Percentiles rank a stretch among this genome's conserved stretches.
phyloP scores from a whole-genome alignment of 2,797 vertebrate genomes.

The Lepus townsendii region DNA sequence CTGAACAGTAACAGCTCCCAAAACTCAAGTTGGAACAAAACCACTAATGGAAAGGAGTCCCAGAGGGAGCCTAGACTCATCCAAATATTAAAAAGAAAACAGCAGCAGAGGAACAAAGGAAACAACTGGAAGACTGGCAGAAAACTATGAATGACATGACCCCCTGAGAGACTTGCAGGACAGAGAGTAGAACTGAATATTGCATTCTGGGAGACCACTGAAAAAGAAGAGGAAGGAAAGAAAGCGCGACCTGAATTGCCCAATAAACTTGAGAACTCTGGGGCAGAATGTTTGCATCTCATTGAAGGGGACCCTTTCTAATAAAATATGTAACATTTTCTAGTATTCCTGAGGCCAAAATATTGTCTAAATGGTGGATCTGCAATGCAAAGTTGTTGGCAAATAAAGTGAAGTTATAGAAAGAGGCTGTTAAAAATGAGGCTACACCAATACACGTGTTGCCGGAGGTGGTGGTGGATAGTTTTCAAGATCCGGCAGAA shows the following conservation, averaged over 20 bases:
- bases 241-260: slow-evolving; percentile 86
- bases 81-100: slow-evolving; percentile 40
- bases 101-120: slow-evolving; percentile 86
- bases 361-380: slow-evolving; percentile 95
- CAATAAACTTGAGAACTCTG: slow-evolving; percentile 86
- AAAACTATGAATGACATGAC: slow-evolving; percentile 89
- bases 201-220: slow-evolving; percentile 87
- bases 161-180: slow-evolving; percentile 88
- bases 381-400: slow-evolving; percentile 93
- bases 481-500: slow-evolving; percentile 88
- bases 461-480: slow-evolving; percentile 90
- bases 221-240: slow-evolving; percentile 89
- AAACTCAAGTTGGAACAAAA: background rate
- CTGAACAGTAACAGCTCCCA: background rate
- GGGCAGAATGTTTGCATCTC: slow-evolving; percentile 91
- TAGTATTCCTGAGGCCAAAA: slow-evolving; percentile 90
- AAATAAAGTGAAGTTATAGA: slow-evolving; percentile 89
- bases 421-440: slow-evolving; percentile 90
- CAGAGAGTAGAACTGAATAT: slow-evolving; percentile 78
- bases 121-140: slow-evolving; percentile 93
- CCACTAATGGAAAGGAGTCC: rapidly evolving
- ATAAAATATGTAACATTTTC: slow-evolving; percentile 87
- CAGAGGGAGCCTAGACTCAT: background rate
- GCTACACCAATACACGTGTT: slow-evolving; percentile 92
- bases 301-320: slow-evolving; percentile 83